These are phyloP conservation scores for Neoseiulus cucumeris DNA, from an alignment of 1,140 invertebrate species.

Conservation along the genomic window DNA sequence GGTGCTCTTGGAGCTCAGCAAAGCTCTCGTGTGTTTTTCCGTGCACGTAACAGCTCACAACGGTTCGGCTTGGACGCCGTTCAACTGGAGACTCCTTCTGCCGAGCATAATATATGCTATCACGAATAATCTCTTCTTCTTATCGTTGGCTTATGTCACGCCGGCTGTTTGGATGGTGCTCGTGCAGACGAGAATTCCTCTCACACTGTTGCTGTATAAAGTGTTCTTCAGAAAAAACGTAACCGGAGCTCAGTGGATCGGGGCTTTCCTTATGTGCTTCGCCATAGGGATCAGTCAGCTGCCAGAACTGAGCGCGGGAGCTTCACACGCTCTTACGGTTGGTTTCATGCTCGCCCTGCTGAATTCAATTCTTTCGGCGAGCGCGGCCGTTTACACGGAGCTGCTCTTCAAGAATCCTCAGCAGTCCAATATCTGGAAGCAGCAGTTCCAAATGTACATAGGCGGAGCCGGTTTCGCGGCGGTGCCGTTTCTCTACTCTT, in stretches of 20 bases:
- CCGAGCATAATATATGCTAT: background rate
- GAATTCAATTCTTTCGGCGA: background rate
- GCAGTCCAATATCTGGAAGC: background rate
- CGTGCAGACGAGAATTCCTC: background rate
- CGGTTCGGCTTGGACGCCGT: background rate
- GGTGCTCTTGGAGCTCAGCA: background rate
- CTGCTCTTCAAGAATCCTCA: background rate
- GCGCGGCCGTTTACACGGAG: background rate
- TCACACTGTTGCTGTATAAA: background rate
- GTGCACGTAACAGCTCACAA: background rate
- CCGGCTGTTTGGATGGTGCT: background rate
- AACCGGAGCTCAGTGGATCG: background rate
- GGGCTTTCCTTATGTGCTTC: background rate
- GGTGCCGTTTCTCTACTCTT: background rate
- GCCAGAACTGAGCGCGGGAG: background rate
- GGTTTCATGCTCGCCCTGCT: background rate
- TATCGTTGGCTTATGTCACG: background rate
- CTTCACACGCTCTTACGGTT: background rate
- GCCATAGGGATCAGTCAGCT: background rate
- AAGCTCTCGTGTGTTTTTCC: background rate
- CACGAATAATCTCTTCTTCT: background rate
- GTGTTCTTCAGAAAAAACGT: background rate
- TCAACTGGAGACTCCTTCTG: background rate
- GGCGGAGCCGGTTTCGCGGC: background rate
- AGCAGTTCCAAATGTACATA: background rate